Evolutionary conservation across 2,113 vertebrate genomes (phyloP).

Genomic region (Tylochromis polylepis): DNA sequence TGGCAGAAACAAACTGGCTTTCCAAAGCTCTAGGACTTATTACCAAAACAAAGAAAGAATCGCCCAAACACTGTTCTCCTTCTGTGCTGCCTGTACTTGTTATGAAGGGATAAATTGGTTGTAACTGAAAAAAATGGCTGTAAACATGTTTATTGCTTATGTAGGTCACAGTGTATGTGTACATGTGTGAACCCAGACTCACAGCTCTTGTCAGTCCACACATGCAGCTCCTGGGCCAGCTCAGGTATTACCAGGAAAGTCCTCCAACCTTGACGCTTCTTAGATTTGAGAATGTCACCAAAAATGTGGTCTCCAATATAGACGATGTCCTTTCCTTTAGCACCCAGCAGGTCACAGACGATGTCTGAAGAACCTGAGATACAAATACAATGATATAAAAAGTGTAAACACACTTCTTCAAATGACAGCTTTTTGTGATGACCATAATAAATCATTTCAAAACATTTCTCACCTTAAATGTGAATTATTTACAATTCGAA

Average conservation of each 20-base stretch:
- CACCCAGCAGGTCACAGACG: slow-evolving; percentile 90
- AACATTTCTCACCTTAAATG: background rate
- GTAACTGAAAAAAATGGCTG: background rate
- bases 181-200: slow-evolving; percentile 44
- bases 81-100: no score
- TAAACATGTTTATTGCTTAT: background rate
- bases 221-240: slow-evolving; percentile 95
- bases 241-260: slow-evolving; percentile 97
- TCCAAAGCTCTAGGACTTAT: background rate
- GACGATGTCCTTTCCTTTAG: slow-evolving; percentile 97
- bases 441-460: background rate
- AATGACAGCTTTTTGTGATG: background rate
- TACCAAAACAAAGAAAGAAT: background rate
- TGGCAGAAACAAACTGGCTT: background rate
- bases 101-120: no score
- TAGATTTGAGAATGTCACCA: slow-evolving; percentile 98
- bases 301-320: slow-evolving; percentile 99
- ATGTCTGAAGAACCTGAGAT: slow-evolving; percentile 91
- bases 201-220: slow-evolving; percentile 99
- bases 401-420: background rate
- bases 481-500: background rate
- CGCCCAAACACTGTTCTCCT: background rate
- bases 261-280: slow-evolving; percentile 97
- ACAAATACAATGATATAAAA: background rate
- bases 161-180: accelerated